These are phyloP conservation scores for Chaetogeoica ovagalla DNA, from an alignment of 2,888 invertebrate species.

Conservation along the genomic window DNA sequence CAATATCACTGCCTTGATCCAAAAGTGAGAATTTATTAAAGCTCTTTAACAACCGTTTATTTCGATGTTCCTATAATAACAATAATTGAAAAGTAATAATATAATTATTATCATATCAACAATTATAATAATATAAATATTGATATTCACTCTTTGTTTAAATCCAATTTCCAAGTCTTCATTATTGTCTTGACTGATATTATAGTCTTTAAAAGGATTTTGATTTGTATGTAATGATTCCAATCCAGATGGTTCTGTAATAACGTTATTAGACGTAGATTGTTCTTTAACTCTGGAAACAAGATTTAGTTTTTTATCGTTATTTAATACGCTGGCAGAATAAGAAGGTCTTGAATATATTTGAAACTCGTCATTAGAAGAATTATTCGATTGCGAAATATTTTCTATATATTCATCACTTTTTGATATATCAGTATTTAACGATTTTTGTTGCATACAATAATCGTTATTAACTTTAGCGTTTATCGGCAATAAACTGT, in stretches of 20 bases:
- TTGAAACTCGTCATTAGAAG: background rate
- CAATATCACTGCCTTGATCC: background rate
- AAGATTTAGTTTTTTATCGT: background rate
- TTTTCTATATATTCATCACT: background rate
- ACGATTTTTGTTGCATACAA: background rate
- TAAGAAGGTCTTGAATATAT: conserved; percentile 22
- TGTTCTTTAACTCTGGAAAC: background rate
- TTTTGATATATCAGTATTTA: background rate
- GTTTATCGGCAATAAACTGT: conserved; percentile 35
- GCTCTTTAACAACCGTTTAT: background rate
- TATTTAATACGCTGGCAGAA: background rate
- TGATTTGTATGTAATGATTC: background rate
- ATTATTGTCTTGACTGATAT: background rate
- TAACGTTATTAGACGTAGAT: background rate
- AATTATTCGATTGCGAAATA: background rate
- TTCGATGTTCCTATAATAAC: conserved; percentile 3
- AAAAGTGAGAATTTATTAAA: background rate
- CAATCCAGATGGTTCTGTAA: too few species aligned
- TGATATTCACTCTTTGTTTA: conserved; percentile 1
- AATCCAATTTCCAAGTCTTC: background rate
- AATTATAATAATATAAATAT: background rate
- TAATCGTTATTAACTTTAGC: background rate
- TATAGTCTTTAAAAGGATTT: background rate
- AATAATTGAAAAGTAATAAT: background rate
- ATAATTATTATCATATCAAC: too few species aligned